Evolutionary conservation across 2,888 invertebrate genomes (phyloP).

Genomic region (Meiosimyza decipiens): DNA sequence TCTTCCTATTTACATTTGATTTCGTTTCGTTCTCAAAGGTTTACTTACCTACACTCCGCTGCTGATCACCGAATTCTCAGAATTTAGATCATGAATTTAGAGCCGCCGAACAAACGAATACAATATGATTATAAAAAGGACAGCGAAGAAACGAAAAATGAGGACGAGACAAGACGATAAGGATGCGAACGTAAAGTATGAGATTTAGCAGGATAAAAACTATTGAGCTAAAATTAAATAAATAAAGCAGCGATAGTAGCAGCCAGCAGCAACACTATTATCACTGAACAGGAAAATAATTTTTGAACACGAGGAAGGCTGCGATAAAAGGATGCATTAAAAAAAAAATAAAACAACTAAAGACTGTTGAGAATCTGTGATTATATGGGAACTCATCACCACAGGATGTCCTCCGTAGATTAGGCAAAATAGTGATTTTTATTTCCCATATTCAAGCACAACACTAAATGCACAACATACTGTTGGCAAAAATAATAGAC

Average conservation of each 20-base stretch:
- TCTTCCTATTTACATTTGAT: conserved; percentile 23
- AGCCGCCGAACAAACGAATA: background rate
- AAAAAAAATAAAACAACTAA: background rate
- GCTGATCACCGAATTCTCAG: conserved; percentile 51
- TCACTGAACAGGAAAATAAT: background rate
- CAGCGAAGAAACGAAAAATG: background rate
- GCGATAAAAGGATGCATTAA: background rate
- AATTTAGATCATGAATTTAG: conserved; percentile 59
- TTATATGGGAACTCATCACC: background rate
- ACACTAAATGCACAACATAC: too few species aligned
- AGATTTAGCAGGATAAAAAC: conserved; percentile 19
- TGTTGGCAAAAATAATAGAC: too few species aligned
- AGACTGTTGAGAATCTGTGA: background rate
- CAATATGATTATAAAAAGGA: conserved; percentile 13
- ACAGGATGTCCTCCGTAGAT: conserved; percentile 8
- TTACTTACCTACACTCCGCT: background rate
- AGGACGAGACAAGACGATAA: conserved; percentile 4
- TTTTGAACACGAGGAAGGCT: background rate
- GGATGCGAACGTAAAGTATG: conserved; percentile 1
- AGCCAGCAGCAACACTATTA: background rate
- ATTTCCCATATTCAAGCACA: too few species aligned
- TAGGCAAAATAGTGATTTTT: background rate
- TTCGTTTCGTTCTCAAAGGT: background rate
- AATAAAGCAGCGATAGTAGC: background rate
- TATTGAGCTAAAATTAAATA: conserved; percentile 12